Base-by-base conservation (phyloP, 2,797 vertebrate genomes). In the Buceros bicornis region DNA sequence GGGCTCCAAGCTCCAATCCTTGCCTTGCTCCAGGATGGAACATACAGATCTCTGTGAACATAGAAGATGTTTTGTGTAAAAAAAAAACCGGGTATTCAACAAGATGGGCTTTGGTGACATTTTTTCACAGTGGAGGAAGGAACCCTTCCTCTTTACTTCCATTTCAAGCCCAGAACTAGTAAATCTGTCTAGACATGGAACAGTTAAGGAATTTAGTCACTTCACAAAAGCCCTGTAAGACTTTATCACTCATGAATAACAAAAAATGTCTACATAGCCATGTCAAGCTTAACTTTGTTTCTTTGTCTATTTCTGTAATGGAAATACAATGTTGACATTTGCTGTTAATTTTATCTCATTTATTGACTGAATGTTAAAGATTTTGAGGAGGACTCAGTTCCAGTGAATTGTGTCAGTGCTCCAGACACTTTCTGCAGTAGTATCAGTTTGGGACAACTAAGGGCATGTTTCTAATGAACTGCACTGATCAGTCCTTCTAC, bases 361-460 rank as follows among this genome's bases (percentile, higher is more conserved):
- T 94, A 87, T 53, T 89, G 77, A 81, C 69, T 90, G 25, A 20
- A 66, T 81, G 29, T 53, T 74, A 84, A 95, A 90, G 73, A 84
- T 67, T 82, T 90, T 72, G 81, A 54, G 37, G 22, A 18, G 8
- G 3, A 69, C 37, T 50, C 24, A 29, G 12, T 78, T 21, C 31
- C 33, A 65, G 16, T n/a, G 40, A 92, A 15, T 24, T 71, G 6
- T 82, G 29, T 60, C 56, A 77, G 42, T 16, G 6, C 25, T 88
- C 82, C 57, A 83, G 45, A 64, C 8, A 15, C 76, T 61, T 88
- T 54, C 50, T 2, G 0, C 7, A 35, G 18, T 16, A 6, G 20
- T 67, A 51, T 48, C 7, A 48, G 14, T 43, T n/a, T 51, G 35
- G 16, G 37, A 56, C 8, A 60, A 25, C 14, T n/a, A 73, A 83